Base-by-base conservation (phyloP, 2,888 invertebrate species). In the Minunthozetes semirufus region DNA sequence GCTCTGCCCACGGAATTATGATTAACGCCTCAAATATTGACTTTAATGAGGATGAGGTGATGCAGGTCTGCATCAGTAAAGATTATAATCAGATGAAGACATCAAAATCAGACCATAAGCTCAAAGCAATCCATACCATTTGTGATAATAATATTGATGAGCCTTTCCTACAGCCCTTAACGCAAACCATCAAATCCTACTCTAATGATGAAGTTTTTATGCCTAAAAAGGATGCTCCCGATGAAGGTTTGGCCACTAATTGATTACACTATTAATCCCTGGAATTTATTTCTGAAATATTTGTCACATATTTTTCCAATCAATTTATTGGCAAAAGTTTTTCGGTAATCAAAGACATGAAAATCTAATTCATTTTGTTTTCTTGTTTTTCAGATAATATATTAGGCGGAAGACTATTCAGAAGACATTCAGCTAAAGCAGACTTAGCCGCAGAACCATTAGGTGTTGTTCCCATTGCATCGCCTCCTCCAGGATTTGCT, bases 401-500 rank as follows among this genome's bases (percentile, higher is more conserved):
- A 25, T 56, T 75, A 19, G 33, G 22, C 8, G 38, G 53, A 59
- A 25, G 27, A 48, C 48, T 75, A 42, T 33, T 38, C 25, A 56
- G 75, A 59, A 15, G 75, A 13, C 75, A 75, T 63, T 75, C 75
- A 29, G 75, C 75, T 5, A 75, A 56, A 25, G 75, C 75, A 50
- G 75, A 75, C 38, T 48, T 75, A 15, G 75, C 75, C 8, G 63
- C 71, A 19, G 72, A 72, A 22, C 53, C 72, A 27, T 33, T 56
- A 19, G 72, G 56, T 59, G 25, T 8, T 13, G 59, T 59, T 9
- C 56, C 56, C 27, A 75, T 75, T 1, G 72, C 75, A 27, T 48
- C 72, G 48, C 75, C 75, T 19, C 75, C 75, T 25, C 75, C 75
- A n/a, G 75, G 75, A 33, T 75, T 75, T 75, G 75, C 22, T n/a